Conservation (phyloP, 2,113 vertebrate species). For the Mesoclemmys tuberculata region DNA sequence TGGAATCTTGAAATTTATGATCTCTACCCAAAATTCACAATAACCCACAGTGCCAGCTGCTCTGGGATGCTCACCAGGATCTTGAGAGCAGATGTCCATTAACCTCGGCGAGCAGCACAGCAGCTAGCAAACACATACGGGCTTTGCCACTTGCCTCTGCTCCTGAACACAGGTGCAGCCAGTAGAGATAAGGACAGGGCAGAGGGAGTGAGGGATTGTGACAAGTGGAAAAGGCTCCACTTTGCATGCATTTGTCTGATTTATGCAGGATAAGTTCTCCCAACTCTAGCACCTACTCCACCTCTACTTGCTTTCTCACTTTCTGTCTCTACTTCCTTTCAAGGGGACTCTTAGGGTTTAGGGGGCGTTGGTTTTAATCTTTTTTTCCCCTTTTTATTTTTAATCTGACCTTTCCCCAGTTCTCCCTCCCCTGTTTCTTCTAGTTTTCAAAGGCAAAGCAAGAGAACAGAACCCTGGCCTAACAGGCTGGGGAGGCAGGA, state of each 20-base stretch:
- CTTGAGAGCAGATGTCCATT: background rate
- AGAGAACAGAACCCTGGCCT: background rate
- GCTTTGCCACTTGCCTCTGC: background rate
- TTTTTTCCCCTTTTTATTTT: background rate
- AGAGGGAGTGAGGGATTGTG: background rate
- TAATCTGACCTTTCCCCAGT: background rate
- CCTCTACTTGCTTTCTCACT: background rate
- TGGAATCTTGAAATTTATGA: accelerated
- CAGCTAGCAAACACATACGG: conserved; percentile 32
- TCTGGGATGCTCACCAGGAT: accelerated
- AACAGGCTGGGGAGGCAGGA: background rate
- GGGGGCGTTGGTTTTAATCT: background rate
- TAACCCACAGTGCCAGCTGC: accelerated
- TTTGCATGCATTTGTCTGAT: background rate
- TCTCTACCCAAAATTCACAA: accelerated
- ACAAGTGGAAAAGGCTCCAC: background rate
- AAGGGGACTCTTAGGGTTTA: background rate
- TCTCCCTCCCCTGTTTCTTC: background rate
- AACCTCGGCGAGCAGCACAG: conserved; percentile 30
- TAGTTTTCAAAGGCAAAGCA: background rate
- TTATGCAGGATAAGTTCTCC: background rate
- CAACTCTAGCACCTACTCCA: no score
- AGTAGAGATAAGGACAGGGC: background rate
- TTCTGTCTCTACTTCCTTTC: background rate
- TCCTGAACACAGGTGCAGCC: background rate